Base-by-base conservation (phyloP, 2,113 vertebrate genomes). In the Gallinago media region DNA sequence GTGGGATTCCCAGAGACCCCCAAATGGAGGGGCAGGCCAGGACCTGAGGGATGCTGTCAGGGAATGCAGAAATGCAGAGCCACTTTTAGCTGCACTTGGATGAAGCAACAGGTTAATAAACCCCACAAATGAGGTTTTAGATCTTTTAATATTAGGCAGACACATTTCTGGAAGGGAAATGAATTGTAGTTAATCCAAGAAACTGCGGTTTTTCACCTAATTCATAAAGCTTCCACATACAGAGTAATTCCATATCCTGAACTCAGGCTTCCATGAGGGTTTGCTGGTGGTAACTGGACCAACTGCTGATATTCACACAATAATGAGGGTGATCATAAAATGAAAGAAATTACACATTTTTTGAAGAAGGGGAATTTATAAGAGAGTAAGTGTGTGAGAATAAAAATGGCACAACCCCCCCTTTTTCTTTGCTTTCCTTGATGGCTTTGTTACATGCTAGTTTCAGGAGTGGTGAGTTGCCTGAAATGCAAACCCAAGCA, bases 401-500 rank as follows among this genome's bases (percentile, higher is more conserved):
- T 44, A 63, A 38, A 46, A 75, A 31, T 55, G 44, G 68, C 38
- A 32, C 5, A 47, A 23, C 67, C 68, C 16, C 0, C 0, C 5
- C 2, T 10, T 70, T 93, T 89, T 49, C 38, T 81, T 59, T 84
- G 26, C 56, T 32, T 95, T 96, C 61, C 86, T 91, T 78, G 72
- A 74, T 74, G 27, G 65, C 54, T 87, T 78, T 76, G 76, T 94
- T 96, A 72, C 23, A 61, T 22, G 17, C 36, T 87, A 65, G 52
- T 89, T 96, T 94, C 73, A 87, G 65, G 92, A 92, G 40, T 75
- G n/a, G 76, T 62, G 90, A 93, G 70, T 46, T 85, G 83, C 83
- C 88, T 93, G 73, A 95, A 96, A 96, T 91, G 96, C 96, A 94
- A 94, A 94, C 90, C 47, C 79, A 91, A 95, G 94, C 76, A 94